phyloP scores from a whole-genome alignment of 2,113 vertebrate species.

The Rafetus swinhoei region DNA sequence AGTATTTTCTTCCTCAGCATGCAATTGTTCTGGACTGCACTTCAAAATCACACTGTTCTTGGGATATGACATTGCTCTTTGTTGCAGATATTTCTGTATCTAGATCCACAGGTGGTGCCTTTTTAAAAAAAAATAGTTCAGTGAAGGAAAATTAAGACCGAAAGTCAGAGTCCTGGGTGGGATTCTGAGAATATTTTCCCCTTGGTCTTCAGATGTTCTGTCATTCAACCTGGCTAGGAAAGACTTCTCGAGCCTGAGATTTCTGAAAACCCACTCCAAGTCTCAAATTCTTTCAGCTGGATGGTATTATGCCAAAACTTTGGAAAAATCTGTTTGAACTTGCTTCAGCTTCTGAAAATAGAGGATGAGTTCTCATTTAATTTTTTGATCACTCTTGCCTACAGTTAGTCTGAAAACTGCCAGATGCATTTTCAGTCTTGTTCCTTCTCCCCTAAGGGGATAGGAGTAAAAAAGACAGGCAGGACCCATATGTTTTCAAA shows the following conservation, averaged over 20 bases:
- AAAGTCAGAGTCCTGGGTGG: not conserved
- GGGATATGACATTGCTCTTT: not conserved
- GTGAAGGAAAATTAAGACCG: too few relatives aligned
- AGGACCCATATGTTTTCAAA: constrained; percentile 13
- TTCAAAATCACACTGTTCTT: not conserved
- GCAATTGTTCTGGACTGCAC: not conserved
- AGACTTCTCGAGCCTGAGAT: not conserved
- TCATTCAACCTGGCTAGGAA: not conserved
- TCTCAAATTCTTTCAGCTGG: constrained; percentile 10
- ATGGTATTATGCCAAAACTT: constrained; percentile 27
- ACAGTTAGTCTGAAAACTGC: not conserved
- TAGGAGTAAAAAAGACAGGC: constrained; percentile 22
- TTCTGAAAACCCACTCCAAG: not conserved
- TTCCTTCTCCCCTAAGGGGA: constrained; percentile 39
- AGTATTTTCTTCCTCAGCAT: not conserved
- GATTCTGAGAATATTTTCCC: not conserved
- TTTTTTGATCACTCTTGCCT: not conserved
- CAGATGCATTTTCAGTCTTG: constrained; percentile 28
- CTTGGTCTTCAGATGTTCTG: not conserved
- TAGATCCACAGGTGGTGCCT: not conserved
- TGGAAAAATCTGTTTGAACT: constrained; percentile 45
- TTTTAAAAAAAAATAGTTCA: not conserved
- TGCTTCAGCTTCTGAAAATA: constrained; percentile 55
- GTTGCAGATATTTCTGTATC: not conserved
- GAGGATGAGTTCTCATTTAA: constrained; percentile 31